phyloP scores from a whole-genome alignment of 2,797 vertebrate genomes.

The Tokudaia muenninki region DNA sequence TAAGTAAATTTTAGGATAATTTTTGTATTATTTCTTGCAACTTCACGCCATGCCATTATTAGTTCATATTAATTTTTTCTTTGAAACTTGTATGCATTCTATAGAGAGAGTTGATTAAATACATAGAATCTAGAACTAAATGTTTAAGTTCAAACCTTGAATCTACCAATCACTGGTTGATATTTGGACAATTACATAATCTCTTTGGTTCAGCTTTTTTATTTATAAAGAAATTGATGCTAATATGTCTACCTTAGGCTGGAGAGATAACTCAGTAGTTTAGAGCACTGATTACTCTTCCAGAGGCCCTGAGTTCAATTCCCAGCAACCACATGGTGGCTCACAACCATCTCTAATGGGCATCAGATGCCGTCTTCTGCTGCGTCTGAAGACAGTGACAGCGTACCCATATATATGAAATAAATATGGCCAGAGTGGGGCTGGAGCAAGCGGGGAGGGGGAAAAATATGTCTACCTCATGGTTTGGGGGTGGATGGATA shows the following conservation, averaged over 20 bases:
- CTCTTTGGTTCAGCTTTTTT: slow-evolving; percentile 21
- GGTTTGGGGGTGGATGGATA: not conserved
- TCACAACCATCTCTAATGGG: no score
- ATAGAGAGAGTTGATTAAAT: not conserved
- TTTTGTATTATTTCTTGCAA: slow-evolving; percentile 35
- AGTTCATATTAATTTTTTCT: slow-evolving; percentile 33
- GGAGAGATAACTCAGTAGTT: no score
- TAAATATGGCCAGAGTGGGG: no score
- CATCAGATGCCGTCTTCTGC: no score
- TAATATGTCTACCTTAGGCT: not conserved
- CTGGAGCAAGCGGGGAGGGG: no score
- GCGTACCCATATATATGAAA: no score
- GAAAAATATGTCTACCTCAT: not conserved
- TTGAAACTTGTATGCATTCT: not conserved
- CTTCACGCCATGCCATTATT: not conserved
- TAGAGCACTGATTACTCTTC: no score
- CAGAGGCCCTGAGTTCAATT: no score
- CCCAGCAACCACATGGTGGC: no score
- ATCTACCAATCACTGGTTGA: not conserved
- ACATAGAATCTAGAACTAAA: not conserved
- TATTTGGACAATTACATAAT: not conserved
- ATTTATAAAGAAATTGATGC: slow-evolving; percentile 4
- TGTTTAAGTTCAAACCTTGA: not conserved
- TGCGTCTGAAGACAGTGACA: no score
- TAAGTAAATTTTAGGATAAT: not conserved